Percentiles rank a stretch among this genome's conserved stretches.
These are phyloP conservation scores for Lepeophtheirus salmonis DNA, from an alignment of 1,140 invertebrate species.

Conservation along the genomic window DNA sequence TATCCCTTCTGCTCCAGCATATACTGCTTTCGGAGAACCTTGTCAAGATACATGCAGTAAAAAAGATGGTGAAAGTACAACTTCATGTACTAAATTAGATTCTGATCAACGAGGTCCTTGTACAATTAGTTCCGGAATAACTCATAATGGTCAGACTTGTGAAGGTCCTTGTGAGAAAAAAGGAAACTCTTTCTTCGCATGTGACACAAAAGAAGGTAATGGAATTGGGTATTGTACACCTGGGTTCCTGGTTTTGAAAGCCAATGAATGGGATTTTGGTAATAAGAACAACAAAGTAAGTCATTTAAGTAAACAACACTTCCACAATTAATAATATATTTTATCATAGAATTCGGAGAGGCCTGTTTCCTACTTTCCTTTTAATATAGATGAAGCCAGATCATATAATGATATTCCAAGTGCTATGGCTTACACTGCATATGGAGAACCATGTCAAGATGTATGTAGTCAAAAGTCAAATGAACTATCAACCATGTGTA, in stretches of 20 bases:
- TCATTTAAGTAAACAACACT: too few relatives aligned
- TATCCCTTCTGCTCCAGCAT: background rate
- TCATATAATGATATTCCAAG: too few relatives aligned
- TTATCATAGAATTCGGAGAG: too few relatives aligned
- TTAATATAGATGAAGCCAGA: too few relatives aligned
- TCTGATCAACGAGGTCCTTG: background rate
- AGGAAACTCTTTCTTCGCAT: background rate
- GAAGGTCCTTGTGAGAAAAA: background rate
- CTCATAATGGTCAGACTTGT: background rate
- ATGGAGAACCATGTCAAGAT: background rate
- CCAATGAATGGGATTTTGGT: background rate
- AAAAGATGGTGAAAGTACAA: background rate
- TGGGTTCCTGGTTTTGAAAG: background rate
- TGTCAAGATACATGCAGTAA: background rate
- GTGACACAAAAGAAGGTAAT: background rate
- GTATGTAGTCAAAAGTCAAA: background rate
- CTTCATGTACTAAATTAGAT: background rate
- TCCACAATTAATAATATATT: too few relatives aligned
- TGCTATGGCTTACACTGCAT: background rate
- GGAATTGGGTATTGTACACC: background rate
- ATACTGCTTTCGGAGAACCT: background rate
- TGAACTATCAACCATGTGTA: background rate
- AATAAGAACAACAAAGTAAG: too few relatives aligned
- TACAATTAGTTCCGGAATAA: background rate
- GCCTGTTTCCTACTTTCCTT: too few relatives aligned